These are phyloP conservation scores for Zelleria hepariella DNA, from an alignment of 2,888 invertebrate genomes.

Conservation along the genomic window DNA sequence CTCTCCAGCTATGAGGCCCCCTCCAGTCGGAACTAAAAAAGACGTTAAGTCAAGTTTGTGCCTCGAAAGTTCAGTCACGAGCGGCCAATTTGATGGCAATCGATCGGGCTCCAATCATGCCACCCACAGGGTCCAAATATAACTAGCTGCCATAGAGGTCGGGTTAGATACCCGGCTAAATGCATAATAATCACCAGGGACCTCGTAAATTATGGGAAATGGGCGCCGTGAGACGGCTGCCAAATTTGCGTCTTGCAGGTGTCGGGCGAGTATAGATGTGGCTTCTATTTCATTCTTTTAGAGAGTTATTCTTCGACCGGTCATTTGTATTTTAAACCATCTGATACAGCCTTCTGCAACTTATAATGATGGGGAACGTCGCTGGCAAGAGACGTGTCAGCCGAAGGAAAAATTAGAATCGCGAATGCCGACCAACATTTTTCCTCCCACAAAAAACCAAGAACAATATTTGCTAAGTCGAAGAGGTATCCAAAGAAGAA, in stretches of 20 bases:
- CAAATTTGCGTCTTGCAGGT: slow-evolving; percentile 33
- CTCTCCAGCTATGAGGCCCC: too few species aligned
- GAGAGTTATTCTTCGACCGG: too few species aligned
- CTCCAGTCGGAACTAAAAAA: slow-evolving; percentile 32
- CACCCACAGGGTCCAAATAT: slow-evolving; percentile 21
- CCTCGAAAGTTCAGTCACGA: slow-evolving; percentile 50
- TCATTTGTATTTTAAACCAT: too few species aligned
- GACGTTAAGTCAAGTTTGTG: slow-evolving; percentile 42
- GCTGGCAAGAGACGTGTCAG: too few species aligned
- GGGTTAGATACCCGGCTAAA: slow-evolving; percentile 37
- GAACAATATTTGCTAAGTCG: too few species aligned
- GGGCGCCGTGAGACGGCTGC: slow-evolving; percentile 34
- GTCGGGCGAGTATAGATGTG: not conserved
- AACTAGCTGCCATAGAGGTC: slow-evolving; percentile 10
- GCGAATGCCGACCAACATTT: too few species aligned
- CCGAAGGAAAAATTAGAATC: too few species aligned
- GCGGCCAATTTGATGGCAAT: slow-evolving; percentile 58
- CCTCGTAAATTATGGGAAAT: slow-evolving; percentile 53
- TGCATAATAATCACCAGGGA: slow-evolving; percentile 57
- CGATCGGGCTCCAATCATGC: slow-evolving; percentile 31
- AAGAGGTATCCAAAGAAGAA: too few species aligned
- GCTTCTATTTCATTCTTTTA: too few species aligned
- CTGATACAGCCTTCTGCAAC: too few species aligned
- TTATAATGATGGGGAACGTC: too few species aligned
- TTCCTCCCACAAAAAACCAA: too few species aligned